phyloP scores from a whole-genome alignment of 2,888 invertebrate genomes.

The Heliconius ismenius region DNA sequence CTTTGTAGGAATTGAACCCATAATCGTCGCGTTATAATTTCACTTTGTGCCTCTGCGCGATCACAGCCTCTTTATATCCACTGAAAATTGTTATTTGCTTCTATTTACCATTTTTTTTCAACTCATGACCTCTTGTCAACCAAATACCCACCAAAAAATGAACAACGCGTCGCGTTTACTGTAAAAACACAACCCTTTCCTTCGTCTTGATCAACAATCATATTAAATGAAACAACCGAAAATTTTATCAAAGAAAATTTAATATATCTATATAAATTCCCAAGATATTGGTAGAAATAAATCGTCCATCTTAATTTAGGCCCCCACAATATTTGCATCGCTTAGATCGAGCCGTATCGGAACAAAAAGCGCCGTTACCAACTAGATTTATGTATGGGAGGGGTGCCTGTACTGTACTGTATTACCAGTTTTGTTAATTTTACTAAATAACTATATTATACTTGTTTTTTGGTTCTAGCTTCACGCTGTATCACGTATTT shows the following conservation, averaged over 20 bases:
- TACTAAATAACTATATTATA: constrained; percentile 28
- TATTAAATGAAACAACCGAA: too few relatives aligned
- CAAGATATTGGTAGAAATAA: constrained; percentile 29
- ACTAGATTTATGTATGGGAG: constrained; percentile 62
- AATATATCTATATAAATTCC: neutral
- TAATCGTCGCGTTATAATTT: too few relatives aligned
- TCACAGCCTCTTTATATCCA: too few relatives aligned
- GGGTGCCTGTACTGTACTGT: constrained; percentile 50
- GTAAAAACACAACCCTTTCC: too few relatives aligned
- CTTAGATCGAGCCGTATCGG: constrained; percentile 59
- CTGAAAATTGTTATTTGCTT: too few relatives aligned
- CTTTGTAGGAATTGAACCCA: too few relatives aligned
- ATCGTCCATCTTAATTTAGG: constrained; percentile 44
- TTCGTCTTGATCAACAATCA: too few relatives aligned
- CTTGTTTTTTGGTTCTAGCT: neutral
- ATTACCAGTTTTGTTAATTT: constrained; percentile 37
- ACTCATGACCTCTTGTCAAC: too few relatives aligned
- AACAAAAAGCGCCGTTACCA: constrained; percentile 64
- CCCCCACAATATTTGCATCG: constrained; percentile 54
- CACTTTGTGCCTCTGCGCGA: too few relatives aligned
- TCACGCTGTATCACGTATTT: neutral
- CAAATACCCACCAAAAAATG: too few relatives aligned
- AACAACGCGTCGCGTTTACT: too few relatives aligned
- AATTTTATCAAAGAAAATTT: neutral
- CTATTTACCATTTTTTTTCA: too few relatives aligned